Percentiles rank a stretch among this genome's conserved stretches.
Evolutionary conservation across 2,797 vertebrate species (phyloP).

Genomic region (Diplodus puntazzo): DNA sequence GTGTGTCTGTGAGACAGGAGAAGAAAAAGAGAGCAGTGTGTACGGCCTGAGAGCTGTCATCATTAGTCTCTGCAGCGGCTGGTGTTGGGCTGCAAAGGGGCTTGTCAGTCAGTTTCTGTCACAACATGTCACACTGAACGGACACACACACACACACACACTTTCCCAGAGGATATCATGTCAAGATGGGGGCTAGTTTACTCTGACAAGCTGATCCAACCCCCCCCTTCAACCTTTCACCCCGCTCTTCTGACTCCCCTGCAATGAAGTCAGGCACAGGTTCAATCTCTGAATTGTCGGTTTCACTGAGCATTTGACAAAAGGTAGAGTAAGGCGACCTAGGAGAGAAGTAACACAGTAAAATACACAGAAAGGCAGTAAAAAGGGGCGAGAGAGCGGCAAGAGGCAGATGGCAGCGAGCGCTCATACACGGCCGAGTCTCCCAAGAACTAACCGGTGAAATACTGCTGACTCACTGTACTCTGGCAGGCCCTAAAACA

Average conservation of each 20-base stretch:
- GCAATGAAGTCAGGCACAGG: slow-evolving; percentile 19
- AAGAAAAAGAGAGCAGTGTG: slow-evolving; percentile 74
- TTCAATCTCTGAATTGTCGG: slow-evolving; percentile 27
- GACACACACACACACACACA: slow-evolving; percentile 40
- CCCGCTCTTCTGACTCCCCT: slow-evolving; percentile 35
- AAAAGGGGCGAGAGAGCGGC: slow-evolving; percentile 46
- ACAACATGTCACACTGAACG: slow-evolving; percentile 76
- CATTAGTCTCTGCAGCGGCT: slow-evolving; percentile 77
- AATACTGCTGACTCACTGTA: slow-evolving; percentile 84
- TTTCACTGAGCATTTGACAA: slow-evolving; percentile 16
- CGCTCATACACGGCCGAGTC: slow-evolving; percentile 46
- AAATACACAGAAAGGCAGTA: slow-evolving; percentile 2
- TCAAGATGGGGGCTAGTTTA: slow-evolving; percentile 65
- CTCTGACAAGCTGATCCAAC: slow-evolving; percentile 64
- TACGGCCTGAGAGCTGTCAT: slow-evolving; percentile 76
- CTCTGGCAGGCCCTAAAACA: slow-evolving; percentile 62
- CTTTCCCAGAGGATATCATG: slow-evolving; percentile 71
- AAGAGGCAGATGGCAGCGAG: slow-evolving; percentile 66
- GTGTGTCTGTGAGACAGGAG: slow-evolving; percentile 17
- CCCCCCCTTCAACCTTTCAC: slow-evolving; percentile 69
- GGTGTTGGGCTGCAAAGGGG: slow-evolving; percentile 76
- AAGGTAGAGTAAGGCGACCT: slow-evolving; percentile 29
- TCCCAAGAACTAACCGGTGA: slow-evolving; percentile 64
- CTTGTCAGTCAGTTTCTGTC: slow-evolving; percentile 80
- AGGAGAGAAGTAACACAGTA: slow-evolving; percentile 2